Evolutionary conservation across 2,888 invertebrate species (phyloP).

Genomic region (Phyllotreta cruciferae): DNA sequence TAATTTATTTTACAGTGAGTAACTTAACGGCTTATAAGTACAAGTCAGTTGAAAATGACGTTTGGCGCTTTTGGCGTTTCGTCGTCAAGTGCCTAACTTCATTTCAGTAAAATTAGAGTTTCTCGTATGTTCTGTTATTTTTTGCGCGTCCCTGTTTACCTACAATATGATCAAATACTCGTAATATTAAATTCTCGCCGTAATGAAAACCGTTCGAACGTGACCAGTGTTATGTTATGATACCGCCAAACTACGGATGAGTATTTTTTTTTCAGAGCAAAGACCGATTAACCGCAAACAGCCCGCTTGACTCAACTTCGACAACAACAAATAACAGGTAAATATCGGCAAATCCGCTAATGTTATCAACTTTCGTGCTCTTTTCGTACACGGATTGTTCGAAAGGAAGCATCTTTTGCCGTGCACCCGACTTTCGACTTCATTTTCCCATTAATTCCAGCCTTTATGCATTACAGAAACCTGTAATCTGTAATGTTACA

Average conservation of each 20-base stretch:
- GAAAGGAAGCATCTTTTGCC: too few species aligned
- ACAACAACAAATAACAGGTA: slow-evolving; percentile 19
- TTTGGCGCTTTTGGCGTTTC: background rate
- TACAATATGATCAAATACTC: slow-evolving; percentile 22
- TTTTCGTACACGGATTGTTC: too few species aligned
- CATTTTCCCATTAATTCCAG: too few species aligned
- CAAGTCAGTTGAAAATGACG: too few species aligned
- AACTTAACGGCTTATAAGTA: too few species aligned
- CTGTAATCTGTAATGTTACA: too few species aligned
- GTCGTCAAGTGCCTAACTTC: slow-evolving; percentile 34
- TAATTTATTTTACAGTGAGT: too few species aligned
- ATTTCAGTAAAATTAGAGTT: slow-evolving; percentile 30
- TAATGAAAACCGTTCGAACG: slow-evolving; percentile 4
- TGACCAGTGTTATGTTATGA: slow-evolving; percentile 22
- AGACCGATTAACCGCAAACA: slow-evolving; percentile 40
- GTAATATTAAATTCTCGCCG: slow-evolving; percentile 1
- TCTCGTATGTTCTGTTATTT: slow-evolving; percentile 42
- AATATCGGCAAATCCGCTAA: background rate
- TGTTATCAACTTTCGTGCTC: too few species aligned
- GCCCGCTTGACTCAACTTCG: too few species aligned
- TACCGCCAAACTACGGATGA: too few species aligned
- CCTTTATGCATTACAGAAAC: too few species aligned
- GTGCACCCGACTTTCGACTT: too few species aligned
- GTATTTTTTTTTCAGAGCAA: slow-evolving; percentile 25
- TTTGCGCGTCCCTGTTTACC: slow-evolving; percentile 49